Evolutionary conservation across 1,140 invertebrate species (phyloP).

Genomic region (Drosophila rufa): DNA sequence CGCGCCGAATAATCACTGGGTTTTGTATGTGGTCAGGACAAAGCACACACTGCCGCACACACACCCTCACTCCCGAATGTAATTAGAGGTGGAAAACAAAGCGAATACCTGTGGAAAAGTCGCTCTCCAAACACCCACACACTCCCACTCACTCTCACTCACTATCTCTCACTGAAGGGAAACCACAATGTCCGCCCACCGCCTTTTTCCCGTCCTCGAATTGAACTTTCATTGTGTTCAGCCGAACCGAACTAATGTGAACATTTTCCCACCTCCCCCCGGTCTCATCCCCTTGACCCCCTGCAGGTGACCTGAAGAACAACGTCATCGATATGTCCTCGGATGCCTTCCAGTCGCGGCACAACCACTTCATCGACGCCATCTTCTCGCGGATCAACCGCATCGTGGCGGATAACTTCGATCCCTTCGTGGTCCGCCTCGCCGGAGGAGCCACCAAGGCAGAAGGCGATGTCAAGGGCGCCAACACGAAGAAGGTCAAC

Average conservation of each 20-base stretch:
- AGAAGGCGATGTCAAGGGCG: conserved; percentile 36
- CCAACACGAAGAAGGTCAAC: conserved; percentile 35
- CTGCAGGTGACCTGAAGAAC: conserved; percentile 82
- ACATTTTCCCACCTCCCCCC: conserved; percentile 16
- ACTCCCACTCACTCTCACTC: not conserved
- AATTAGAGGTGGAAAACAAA: conserved; percentile 71
- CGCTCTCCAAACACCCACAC: conserved; percentile 19
- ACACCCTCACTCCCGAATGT: conserved; percentile 40
- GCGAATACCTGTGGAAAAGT: conserved; percentile 52
- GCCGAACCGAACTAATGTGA: conserved; percentile 48
- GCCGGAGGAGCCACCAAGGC: conserved; percentile 86
- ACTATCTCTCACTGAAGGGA: not conserved
- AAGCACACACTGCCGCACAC: conserved; percentile 11
- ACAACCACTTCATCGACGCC: conserved; percentile 93
- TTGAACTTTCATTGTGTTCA: conserved; percentile 41
- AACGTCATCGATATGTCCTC: conserved; percentile 84
- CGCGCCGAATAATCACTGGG: conserved; percentile 26
- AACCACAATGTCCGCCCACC: conserved; percentile 34
- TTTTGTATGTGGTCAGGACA: conserved; percentile 23
- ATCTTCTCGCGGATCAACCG: conserved; percentile 92
- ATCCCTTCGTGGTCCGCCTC: conserved; percentile 93
- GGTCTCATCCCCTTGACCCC: conserved; percentile 5
- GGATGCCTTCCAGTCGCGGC: conserved; percentile 81
- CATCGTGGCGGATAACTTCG: conserved; percentile 91
- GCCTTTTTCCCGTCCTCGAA: conserved; percentile 8